Evolutionary conservation across 1,140 invertebrate genomes (phyloP), one percentile per base, ranked within the genome.

Genomic region (Globodera ellingtonae): DNA sequence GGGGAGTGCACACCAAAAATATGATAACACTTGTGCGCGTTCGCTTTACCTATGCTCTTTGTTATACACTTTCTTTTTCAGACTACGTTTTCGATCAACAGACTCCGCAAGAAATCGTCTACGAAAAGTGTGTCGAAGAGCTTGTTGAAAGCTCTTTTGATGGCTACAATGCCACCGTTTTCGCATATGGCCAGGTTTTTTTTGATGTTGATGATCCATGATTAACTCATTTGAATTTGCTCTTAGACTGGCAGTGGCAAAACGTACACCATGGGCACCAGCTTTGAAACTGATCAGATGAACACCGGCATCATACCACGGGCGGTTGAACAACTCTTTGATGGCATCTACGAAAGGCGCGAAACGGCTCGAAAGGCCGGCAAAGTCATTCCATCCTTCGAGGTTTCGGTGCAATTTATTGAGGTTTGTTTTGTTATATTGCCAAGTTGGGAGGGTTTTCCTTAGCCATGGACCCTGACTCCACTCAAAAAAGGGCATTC

Each of bases 231-330:
- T 15, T 48, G 0, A 74, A 75, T 67, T 15, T 15, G 35, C 56
- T n/a, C 86, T 71, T 88, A 96, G 92, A 98, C 95, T 70, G 95
- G 95, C 0, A 95, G 94, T 35, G 97, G 97, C 0, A 99, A 99
- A 91, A 99, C 97, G 0, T 98, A 96, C 89, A 96, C 96, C 0
- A 99, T 99, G 97, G 97, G 97, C 35, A 98, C 96, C 6, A 95
- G 95, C 0, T 98, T 98, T 90, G 93, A 94, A 79, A 70, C 80
- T 9, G 75, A 81, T 81, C 89, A 52, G 47, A 10, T 13, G 1
- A 83, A 50, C 13, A 84, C 89, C 10, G 91, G 91, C 52, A 91
- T 92, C 50, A 90, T 91, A 74, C 91, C 91, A 15, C 81, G 91
- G 47, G 90, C 91, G 18, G 90, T 91, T 24, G 84, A 89, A 59